Evolutionary conservation across 1,140 invertebrate genomes (phyloP).

Genomic region (Palaemon carinicauda): DNA sequence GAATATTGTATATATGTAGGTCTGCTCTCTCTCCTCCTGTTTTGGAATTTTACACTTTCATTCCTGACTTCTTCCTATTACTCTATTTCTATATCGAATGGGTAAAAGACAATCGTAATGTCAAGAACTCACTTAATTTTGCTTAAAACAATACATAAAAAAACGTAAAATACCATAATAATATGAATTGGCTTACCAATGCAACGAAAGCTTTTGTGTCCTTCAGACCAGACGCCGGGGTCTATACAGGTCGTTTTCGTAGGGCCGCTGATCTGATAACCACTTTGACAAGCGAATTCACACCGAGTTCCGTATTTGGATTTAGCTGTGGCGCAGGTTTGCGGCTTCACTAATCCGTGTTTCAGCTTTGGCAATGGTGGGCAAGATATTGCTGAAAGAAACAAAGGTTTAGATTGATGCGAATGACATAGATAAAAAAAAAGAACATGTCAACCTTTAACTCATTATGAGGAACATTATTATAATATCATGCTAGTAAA

Average conservation of each 20-base stretch:
- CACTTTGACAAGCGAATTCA: conserved; percentile 68
- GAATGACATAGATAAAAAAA: neutral
- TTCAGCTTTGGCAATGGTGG: conserved; percentile 66
- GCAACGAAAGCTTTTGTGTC: conserved; percentile 65
- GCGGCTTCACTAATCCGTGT: conserved; percentile 67
- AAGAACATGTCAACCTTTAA: neutral
- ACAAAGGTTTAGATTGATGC: neutral
- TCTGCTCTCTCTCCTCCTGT: no score
- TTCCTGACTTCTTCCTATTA: no score
- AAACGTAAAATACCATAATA: neutral
- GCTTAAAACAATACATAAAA: no score
- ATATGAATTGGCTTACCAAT: conserved; percentile 64
- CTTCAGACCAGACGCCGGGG: conserved; percentile 67
- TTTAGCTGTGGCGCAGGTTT: conserved; percentile 66
- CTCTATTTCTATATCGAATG: no score
- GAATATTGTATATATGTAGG: no score
- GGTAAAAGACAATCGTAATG: no score
- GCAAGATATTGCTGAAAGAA: conserved; percentile 69
- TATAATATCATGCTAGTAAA: no score
- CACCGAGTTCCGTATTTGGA: conserved; percentile 70
- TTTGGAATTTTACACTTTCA: no score
- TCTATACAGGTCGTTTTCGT: conserved; percentile 65
- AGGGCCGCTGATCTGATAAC: conserved; percentile 69
- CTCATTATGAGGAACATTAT: neutral
- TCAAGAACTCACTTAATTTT: no score